Percentiles rank a stretch among this genome's conserved stretches.
Evolutionary conservation across 2,888 invertebrate species (phyloP).

Genomic region (Hypselothyrea guttata): DNA sequence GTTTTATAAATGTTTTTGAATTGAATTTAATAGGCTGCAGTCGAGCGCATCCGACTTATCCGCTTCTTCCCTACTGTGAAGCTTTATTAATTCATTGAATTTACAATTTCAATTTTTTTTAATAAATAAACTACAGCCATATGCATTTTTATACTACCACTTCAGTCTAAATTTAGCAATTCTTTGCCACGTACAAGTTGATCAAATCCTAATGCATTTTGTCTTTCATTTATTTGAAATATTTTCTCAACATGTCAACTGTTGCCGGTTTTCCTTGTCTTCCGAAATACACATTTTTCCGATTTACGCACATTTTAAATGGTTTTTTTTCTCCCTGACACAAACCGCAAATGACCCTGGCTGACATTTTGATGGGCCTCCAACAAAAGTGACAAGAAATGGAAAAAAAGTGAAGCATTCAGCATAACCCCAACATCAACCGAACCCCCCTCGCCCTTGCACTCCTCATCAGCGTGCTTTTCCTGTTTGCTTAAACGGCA

Average conservation of each 20-base stretch:
- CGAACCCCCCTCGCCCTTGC: not conserved
- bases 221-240: constrained; percentile 19
- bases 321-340: constrained; percentile 5
- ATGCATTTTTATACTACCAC: not conserved
- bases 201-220: constrained; percentile 5
- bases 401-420: constrained; percentile 32
- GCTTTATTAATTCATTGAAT: too few species aligned
- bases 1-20: too few species aligned
- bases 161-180: too few species aligned
- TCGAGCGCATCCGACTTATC: too few species aligned
- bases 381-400: constrained; percentile 44
- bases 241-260: constrained; percentile 53
- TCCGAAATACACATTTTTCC: constrained; percentile 25
- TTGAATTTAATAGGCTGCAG: too few species aligned
- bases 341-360: constrained; percentile 55
- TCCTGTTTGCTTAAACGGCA: constrained; percentile 45
- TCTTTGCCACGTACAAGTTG: not conserved
- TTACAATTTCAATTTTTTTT: too few species aligned
- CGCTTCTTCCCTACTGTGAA: too few species aligned
- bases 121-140: not conserved
- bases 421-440: constrained; percentile 5
- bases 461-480: constrained; percentile 4
- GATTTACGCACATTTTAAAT: constrained; percentile 30
- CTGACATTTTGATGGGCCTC: constrained; percentile 38
- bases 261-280: constrained; percentile 25